Evolutionary conservation across 2,888 invertebrate genomes (phyloP).

Genomic region (Caenorhabditis sp.): DNA sequence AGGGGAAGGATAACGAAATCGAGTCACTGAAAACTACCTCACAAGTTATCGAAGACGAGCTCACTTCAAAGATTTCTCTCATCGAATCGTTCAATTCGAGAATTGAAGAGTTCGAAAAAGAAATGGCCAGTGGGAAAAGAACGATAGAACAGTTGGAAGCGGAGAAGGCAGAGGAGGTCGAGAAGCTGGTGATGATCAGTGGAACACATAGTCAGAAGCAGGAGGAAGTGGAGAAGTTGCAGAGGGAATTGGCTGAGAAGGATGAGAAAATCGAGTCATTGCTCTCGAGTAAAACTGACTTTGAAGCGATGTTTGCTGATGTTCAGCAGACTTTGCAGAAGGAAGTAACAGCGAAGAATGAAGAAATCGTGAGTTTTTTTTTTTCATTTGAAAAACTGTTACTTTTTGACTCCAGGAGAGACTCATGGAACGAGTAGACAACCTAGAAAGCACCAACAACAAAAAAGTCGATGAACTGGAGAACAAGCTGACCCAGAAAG

Average conservation of each 20-base stretch:
- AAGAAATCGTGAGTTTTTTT: slow-evolving; percentile 37
- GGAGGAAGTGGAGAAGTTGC: slow-evolving; percentile 33
- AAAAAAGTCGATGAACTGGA: slow-evolving; percentile 55
- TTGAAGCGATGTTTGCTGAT: slow-evolving; percentile 63
- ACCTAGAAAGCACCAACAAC: slow-evolving; percentile 21
- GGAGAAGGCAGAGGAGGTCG: slow-evolving; percentile 59
- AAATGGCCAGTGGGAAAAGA: slow-evolving; percentile 57
- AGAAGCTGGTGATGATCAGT: slow-evolving; percentile 41
- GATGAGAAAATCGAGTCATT: slow-evolving; percentile 22
- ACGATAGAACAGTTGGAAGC: slow-evolving; percentile 64
- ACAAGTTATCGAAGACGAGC: slow-evolving; percentile 42
- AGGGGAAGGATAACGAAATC: slow-evolving; percentile 54
- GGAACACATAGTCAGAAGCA: slow-evolving; percentile 55
- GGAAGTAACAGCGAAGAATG: slow-evolving; percentile 45
- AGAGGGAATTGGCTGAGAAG: slow-evolving; percentile 46
- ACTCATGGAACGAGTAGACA: slow-evolving; percentile 55
- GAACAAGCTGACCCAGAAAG: slow-evolving; percentile 45
- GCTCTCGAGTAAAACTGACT: slow-evolving; percentile 41
- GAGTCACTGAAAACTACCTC: slow-evolving; percentile 33
- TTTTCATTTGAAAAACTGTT: background rate
- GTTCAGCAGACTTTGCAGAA: slow-evolving; percentile 51
- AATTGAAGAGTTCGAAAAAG: slow-evolving; percentile 68
- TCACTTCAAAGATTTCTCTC: slow-evolving; percentile 40
- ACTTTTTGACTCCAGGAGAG: slow-evolving; percentile 20
- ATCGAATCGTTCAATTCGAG: slow-evolving; percentile 63